Conservation (phyloP, 2,888 invertebrate genomes). For the Gnatocerus cornutus region DNA sequence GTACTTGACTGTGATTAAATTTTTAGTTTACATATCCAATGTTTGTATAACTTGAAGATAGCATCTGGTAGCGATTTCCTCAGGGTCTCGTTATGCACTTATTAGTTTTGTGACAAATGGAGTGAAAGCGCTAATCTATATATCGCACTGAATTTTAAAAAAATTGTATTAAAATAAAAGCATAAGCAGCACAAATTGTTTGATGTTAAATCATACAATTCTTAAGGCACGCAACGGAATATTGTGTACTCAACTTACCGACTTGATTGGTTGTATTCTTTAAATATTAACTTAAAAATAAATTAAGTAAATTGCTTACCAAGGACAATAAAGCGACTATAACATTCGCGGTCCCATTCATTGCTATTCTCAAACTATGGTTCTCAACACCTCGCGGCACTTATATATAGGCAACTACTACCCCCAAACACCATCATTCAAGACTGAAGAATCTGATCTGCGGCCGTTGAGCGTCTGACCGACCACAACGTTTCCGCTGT, state of each 20-base stretch:
- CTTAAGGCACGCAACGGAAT: too few relatives aligned
- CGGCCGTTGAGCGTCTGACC: slow-evolving; percentile 30
- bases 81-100: background rate
- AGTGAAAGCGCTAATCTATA: too few relatives aligned
- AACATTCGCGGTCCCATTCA: slow-evolving; percentile 22
- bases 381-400: background rate
- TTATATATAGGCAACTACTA: slow-evolving; percentile 27
- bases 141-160: too few relatives aligned
- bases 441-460: slow-evolving; percentile 1
- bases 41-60: background rate
- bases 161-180: too few relatives aligned
- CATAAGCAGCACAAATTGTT: too few relatives aligned
- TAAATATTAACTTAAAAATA: background rate
- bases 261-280: too few relatives aligned
- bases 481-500: slow-evolving; percentile 40
- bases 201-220: too few relatives aligned
- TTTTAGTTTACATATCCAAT: background rate
- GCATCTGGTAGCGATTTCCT: background rate
- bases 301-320: slow-evolving; percentile 21
- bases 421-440: slow-evolving; percentile 31
- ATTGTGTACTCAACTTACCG: too few relatives aligned
- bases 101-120: too few relatives aligned
- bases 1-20: background rate
- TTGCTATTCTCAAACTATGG: slow-evolving; percentile 22
- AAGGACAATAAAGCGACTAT: slow-evolving; percentile 27